Evolutionary conservation across 1,140 invertebrate species (phyloP).

Genomic region (Neocloeon triangulifer): DNA sequence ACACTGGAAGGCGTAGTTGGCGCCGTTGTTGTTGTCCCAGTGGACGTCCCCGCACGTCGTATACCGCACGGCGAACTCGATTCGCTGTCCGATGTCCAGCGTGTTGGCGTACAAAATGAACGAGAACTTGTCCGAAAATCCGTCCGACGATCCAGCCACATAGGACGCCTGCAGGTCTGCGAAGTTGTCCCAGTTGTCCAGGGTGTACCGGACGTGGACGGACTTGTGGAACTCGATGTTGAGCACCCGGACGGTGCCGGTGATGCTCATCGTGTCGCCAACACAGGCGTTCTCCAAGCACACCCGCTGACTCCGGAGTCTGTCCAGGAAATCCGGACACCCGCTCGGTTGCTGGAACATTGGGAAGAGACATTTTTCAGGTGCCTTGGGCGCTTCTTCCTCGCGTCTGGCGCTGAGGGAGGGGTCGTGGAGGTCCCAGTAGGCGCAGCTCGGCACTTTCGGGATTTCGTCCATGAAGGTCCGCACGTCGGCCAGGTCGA

Average conservation of each 20-base stretch:
- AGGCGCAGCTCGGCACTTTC: constrained; percentile 65
- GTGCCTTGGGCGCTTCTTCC: constrained; percentile 12
- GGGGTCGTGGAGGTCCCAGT: constrained; percentile 37
- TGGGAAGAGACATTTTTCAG: constrained; percentile 34
- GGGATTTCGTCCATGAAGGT: constrained; percentile 78
- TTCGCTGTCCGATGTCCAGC: constrained; percentile 40
- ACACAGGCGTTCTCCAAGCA: constrained; percentile 67
- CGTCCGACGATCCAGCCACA: constrained; percentile 71
- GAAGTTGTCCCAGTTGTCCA: constrained; percentile 66
- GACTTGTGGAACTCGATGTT: constrained; percentile 83
- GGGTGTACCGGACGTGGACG: constrained; percentile 64
- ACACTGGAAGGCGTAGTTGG: constrained; percentile 70
- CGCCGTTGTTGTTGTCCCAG: constrained; percentile 75
- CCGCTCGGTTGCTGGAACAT: constrained; percentile 66
- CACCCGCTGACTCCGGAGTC: constrained; percentile 43
- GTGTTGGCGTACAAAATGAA: constrained; percentile 44
- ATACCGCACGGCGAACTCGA: constrained; percentile 67
- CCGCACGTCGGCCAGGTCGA: constrained; percentile 77
- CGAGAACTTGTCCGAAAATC: constrained; percentile 74
- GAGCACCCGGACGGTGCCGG: constrained; percentile 62
- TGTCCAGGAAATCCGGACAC: constrained; percentile 50
- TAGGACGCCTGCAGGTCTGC: constrained; percentile 64
- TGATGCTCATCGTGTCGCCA: constrained; percentile 47
- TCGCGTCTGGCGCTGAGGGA: constrained; percentile 13
- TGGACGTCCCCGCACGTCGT: constrained; percentile 58